phyloP scores from a whole-genome alignment of 2,888 invertebrate genomes.

The Nesidiocoris tenuis region DNA sequence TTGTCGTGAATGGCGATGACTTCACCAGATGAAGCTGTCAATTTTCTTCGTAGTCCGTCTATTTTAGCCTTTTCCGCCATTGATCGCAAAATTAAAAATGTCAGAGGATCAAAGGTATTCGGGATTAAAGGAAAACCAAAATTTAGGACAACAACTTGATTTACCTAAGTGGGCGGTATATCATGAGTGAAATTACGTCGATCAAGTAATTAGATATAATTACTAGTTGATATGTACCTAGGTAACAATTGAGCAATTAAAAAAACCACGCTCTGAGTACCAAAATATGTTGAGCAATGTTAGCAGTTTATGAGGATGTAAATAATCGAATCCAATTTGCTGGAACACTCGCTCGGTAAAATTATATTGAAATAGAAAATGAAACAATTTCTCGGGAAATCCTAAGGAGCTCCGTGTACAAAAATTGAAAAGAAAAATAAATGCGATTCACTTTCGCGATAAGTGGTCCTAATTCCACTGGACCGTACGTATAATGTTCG shows the following conservation, averaged over 20 bases:
- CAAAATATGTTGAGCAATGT: neutral
- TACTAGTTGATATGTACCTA: neutral
- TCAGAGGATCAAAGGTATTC: too few relatives aligned
- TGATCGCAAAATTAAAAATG: neutral
- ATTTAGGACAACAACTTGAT: too few relatives aligned
- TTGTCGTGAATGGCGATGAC: neutral
- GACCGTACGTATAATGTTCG: too few relatives aligned
- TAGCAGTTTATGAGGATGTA: too few relatives aligned
- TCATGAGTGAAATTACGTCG: neutral
- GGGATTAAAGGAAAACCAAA: neutral
- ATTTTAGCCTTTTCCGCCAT: neutral
- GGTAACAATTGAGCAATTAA: neutral
- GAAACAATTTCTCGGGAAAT: too few relatives aligned
- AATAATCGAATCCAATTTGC: too few relatives aligned
- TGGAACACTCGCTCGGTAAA: too few relatives aligned
- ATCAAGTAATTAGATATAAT: neutral
- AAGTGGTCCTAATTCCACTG: too few relatives aligned
- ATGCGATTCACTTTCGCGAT: too few relatives aligned
- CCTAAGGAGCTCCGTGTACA: too few relatives aligned
- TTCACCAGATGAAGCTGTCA: neutral
- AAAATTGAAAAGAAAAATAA: too few relatives aligned
- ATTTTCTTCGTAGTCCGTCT: neutral
- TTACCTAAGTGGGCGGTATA: neutral
- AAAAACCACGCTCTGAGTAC: neutral
- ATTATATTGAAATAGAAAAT: too few relatives aligned